phyloP scores from a whole-genome alignment of 2,888 invertebrate species.

The Dasypogon diadema region DNA sequence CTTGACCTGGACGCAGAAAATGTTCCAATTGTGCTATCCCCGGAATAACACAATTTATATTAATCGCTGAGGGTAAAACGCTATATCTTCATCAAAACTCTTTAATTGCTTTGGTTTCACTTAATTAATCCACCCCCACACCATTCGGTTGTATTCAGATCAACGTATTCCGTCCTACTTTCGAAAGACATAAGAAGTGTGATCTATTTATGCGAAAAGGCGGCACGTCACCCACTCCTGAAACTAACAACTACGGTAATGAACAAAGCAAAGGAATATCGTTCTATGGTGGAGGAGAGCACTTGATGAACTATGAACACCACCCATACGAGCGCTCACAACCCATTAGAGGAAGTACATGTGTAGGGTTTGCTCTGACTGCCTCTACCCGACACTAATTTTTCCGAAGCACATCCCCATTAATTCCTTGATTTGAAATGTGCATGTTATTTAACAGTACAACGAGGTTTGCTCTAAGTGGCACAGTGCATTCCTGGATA shows the following conservation, averaged over 20 bases:
- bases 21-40: too few species aligned
- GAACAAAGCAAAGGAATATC: background rate
- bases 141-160: background rate
- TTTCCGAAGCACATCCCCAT: background rate
- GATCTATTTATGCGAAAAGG: background rate
- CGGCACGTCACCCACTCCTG: background rate
- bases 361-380: background rate
- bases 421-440: background rate
- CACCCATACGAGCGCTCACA: background rate
- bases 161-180: background rate
- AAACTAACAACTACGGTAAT: background rate
- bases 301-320: conserved; percentile 1
- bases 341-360: background rate
- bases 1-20: too few species aligned
- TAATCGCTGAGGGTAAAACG: too few species aligned
- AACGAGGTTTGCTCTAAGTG: background rate
- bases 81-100: too few species aligned
- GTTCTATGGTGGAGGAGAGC: background rate
- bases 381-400: background rate
- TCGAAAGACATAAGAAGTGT: background rate
- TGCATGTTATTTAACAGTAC: background rate
- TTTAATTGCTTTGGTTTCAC: too few species aligned
- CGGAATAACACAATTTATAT: too few species aligned
- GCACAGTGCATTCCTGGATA: background rate
- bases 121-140: too few species aligned